Evolutionary conservation across 2,888 invertebrate genomes (phyloP).

Genomic region (Gymnosoma rotundatum): DNA sequence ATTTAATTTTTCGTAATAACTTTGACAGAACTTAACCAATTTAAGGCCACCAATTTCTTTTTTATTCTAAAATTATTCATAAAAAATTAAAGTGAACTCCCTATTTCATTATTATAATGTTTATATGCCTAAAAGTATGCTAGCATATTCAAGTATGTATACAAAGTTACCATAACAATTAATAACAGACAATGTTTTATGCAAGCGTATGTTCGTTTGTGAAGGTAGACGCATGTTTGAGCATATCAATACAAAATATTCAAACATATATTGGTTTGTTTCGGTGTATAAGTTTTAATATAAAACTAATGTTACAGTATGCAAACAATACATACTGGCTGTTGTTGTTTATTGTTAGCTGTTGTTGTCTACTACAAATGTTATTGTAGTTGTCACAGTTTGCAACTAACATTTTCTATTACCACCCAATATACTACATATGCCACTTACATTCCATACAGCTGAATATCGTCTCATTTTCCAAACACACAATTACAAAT

Average conservation of each 20-base stretch:
- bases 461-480: conserved; percentile 22
- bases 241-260: neutral
- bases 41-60: no score
- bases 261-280: conserved; percentile 16
- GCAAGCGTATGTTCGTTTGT: neutral
- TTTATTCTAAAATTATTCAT: neutral
- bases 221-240: neutral
- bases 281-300: conserved; percentile 21
- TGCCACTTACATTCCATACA: conserved; percentile 22
- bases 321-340: conserved; percentile 38
- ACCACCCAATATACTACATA: conserved; percentile 66
- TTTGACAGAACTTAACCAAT: no score
- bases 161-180: conserved; percentile 67
- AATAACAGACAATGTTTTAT: conserved; percentile 61
- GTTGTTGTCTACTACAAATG: conserved; percentile 51
- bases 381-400: conserved; percentile 41
- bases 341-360: conserved; percentile 50
- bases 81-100: neutral
- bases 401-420: conserved; percentile 60
- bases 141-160: conserved; percentile 8
- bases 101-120: conserved; percentile 23
- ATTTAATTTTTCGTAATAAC: no score
- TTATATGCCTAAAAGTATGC: conserved; percentile 49
- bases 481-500: conserved; percentile 31
- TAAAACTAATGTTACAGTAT: conserved; percentile 12